Evolutionary conservation across 2,113 vertebrate species (phyloP), one percentile per base, ranked within the genome.

Genomic region (Sardina pilchardus): DNA sequence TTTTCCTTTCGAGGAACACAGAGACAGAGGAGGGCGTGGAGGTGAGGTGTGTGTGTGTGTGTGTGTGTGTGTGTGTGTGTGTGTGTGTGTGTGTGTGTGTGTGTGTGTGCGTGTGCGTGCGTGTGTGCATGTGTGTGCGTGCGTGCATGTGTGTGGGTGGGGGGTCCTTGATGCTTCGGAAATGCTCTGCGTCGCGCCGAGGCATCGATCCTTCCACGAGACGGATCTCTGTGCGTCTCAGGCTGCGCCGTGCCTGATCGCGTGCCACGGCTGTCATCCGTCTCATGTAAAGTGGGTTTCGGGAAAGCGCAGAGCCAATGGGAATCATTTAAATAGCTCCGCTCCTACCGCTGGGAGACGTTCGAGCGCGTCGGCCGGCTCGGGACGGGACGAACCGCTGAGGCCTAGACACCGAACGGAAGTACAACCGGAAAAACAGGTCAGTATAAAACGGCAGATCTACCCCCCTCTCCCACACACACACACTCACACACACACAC

Each of bases 291-390:
- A 85, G 82, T 67, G 82, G 84, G 84, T 50, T 85, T 88, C 9
- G 59, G 84, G 84, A 87, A 59, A 90, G 42, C 80, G 84, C 67
- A 81, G 84, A 78, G 34, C 85, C 84, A 84, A 63, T 87, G 85
- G 89, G 82, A 90, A 80, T 43, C 63, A 84, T 88, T 87, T 90
- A 84, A 88, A 82, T 87, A 88, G 85, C 59, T 87, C 86, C 63
- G 9, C 63, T 71, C 26, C n/a, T 6, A 84, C 85, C 84, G 81
- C 39, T 63, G 87, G 82, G 89, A 90, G 45, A 67, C 44, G 67
- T 83, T 71, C 53, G 2, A 71, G n/a, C 63, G 26, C n/a, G 53
- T 56, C 53, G 53, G 17, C 53, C 53, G 4, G 19, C 53, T 56
- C 53, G 53, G 53, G 19, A 24, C 19, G 53, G 19, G 19, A 21